These are phyloP conservation scores for Zaprionus lachaisei DNA, from an alignment of 1,140 invertebrate species.

Conservation along the genomic window DNA sequence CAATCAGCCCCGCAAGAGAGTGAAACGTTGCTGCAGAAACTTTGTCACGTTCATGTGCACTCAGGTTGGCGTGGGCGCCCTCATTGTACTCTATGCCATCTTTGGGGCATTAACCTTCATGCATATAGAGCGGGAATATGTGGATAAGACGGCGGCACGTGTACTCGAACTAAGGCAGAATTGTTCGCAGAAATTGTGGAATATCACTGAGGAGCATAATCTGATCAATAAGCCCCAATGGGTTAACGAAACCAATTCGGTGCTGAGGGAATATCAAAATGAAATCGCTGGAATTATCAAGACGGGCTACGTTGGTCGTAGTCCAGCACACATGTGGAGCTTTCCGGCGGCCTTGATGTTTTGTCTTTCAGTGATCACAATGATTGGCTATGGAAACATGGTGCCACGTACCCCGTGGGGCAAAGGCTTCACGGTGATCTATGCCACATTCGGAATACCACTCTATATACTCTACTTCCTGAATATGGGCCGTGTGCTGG, in stretches of 20 bases:
- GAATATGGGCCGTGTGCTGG: constrained; percentile 94
- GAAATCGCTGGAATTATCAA: constrained; percentile 89
- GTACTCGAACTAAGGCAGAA: constrained; percentile 85
- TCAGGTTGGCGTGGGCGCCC: constrained; percentile 96
- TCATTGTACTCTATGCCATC: constrained; percentile 97
- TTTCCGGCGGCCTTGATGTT: constrained; percentile 95
- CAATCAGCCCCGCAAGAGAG: constrained; percentile 88
- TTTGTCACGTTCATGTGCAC: constrained; percentile 96
- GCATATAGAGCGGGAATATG: constrained; percentile 91
- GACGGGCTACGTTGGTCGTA: constrained; percentile 91
- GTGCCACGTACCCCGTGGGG: constrained; percentile 96
- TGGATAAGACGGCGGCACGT: constrained; percentile 86
- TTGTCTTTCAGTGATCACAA: constrained; percentile 94
- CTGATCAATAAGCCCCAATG: constrained; percentile 91
- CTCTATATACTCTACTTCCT: constrained; percentile 95
- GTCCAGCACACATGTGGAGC: constrained; percentile 90
- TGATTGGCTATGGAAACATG: constrained; percentile 98
- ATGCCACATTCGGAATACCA: constrained; percentile 97
- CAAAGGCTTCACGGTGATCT: constrained; percentile 95
- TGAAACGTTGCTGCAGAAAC: constrained; percentile 91
- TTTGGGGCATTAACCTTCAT: constrained; percentile 97
- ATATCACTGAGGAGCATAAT: constrained; percentile 89
- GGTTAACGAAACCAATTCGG: constrained; percentile 87
- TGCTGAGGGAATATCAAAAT: constrained; percentile 89
- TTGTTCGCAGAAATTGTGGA: constrained; percentile 89